A percentile compares a stretch with the other conserved stretches of the same genome.
These are phyloP conservation scores for Ennomos erosarius DNA, from an alignment of 2,888 invertebrate species.

Conservation along the genomic window DNA sequence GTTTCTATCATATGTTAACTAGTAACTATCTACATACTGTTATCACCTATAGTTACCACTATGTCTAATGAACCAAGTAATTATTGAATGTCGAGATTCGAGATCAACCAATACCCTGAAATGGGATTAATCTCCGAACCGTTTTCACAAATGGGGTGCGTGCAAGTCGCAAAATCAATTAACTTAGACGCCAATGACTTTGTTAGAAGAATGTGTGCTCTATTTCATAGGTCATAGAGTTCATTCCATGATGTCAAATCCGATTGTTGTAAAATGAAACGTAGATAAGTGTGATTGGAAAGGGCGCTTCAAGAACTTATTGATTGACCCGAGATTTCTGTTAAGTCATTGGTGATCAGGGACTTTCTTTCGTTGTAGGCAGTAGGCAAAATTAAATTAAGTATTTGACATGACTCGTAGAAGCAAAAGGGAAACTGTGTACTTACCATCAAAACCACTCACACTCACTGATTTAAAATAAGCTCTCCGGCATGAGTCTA, in stretches of 20 bases:
- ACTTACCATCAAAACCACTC: too few relatives aligned
- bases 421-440: too few relatives aligned
- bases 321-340: conserved; percentile 23
- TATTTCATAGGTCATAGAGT: conserved; percentile 24
- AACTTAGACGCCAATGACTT: conserved; percentile 18
- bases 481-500: too few relatives aligned
- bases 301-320: conserved; percentile 42
- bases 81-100: background rate
- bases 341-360: conserved; percentile 17
- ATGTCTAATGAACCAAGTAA: background rate
- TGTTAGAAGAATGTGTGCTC: conserved; percentile 27
- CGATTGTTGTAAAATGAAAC: conserved; percentile 32
- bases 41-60: too few relatives aligned
- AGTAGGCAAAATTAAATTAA: background rate
- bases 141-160: conserved; percentile 20
- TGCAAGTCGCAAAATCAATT: conserved; percentile 36
- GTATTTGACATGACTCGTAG: too few relatives aligned
- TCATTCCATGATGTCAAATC: conserved; percentile 17
- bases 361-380: background rate
- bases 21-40: too few relatives aligned
- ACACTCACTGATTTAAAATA: too few relatives aligned
- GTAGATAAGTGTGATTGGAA: conserved; percentile 46
- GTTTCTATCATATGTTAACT: too few relatives aligned
- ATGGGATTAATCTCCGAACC: conserved; percentile 22
- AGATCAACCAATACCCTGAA: conserved; percentile 4